A percentile compares a stretch with the other conserved stretches of the same genome.
These are phyloP conservation scores for Menidia menidia DNA, from an alignment of 2,797 vertebrate species.

Conservation along the genomic window DNA sequence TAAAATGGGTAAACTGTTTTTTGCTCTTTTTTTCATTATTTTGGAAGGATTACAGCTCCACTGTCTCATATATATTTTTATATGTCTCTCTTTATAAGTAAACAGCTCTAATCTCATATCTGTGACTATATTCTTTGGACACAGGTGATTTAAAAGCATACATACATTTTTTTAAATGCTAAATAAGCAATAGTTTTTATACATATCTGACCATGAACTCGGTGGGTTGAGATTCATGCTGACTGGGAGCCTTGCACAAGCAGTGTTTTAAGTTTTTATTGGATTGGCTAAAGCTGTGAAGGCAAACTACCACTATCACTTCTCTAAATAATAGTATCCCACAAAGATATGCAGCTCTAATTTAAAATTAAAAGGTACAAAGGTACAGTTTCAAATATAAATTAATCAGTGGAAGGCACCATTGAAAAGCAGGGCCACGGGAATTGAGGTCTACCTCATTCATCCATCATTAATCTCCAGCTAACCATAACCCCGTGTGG, in stretches of 20 bases:
- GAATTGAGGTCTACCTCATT: not conserved
- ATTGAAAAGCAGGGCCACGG: not conserved
- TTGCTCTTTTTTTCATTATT: no score
- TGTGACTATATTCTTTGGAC: no score
- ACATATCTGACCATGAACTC: not conserved
- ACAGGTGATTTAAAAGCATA: constrained; percentile 1
- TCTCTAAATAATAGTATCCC: not conserved
- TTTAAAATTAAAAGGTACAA: not conserved
- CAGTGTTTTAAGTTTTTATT: constrained; percentile 1
- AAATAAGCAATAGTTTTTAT: not conserved
- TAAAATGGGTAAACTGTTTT: no score
- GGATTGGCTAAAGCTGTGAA: not conserved
- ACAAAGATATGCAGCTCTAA: not conserved
- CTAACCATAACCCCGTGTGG: not conserved
- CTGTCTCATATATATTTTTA: no score
- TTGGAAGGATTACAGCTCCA: no score
- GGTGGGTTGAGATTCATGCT: not conserved
- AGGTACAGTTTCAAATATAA: not conserved
- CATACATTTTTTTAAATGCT: not conserved
- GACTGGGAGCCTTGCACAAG: not conserved
- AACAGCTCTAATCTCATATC: no score
- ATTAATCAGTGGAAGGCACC: no score
- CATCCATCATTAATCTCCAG: not conserved
- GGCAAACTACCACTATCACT: no score
- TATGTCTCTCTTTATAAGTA: no score